Base-by-base conservation (phyloP, 1,140 invertebrate species). In the Drosophila parvula region DNA sequence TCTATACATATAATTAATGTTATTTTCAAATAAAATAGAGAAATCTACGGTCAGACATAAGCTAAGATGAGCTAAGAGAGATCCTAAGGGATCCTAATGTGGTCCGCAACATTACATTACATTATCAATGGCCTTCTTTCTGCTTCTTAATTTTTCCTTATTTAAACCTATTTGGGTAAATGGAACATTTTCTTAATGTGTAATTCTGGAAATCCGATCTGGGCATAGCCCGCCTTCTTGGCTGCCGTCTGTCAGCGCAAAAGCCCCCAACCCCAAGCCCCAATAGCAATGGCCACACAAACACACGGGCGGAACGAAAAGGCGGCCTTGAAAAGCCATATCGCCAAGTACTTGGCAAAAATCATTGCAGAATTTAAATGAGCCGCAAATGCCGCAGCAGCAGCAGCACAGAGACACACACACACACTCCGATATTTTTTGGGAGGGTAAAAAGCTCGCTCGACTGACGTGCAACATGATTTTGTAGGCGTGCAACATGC, bases 401-500 rank as follows among this genome's bases (percentile, higher is more conserved):
- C n/a, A 14, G 34, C 32, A 55, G 50, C 22, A 67, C 50, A 58
- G n/a, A n/a, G n/a, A n/a, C 30, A 34, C 34, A 67, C 41, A 51
- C 57, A 44, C 18, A 62, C 41, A 30, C 51, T 48, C 59, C 40
- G 67, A 71, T 41, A 62, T 59, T 82, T 88, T 83, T 81, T 79
- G 84, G 78, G 74, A 76, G 81, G 84, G 77, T 62, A 55, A 78
- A 65, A 77, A 75, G 69, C 67, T 28, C 65, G 69, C 51, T 47
- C 76, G 69, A 91, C 82, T 91, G 90, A 91, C 90, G 79, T 89
- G 90, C 90, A 90, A 91, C 90, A 91, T 91, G 90, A 91, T 90
- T 91, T 91, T 91, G 90, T 91, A 90, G 90, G 90, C 90, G 90
- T 90, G 88, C 83, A 91, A 91, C 90, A 91, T 91, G 90, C 85